Base-by-base conservation (phyloP, 2,797 vertebrate species). In the Hirundo rustica region DNA sequence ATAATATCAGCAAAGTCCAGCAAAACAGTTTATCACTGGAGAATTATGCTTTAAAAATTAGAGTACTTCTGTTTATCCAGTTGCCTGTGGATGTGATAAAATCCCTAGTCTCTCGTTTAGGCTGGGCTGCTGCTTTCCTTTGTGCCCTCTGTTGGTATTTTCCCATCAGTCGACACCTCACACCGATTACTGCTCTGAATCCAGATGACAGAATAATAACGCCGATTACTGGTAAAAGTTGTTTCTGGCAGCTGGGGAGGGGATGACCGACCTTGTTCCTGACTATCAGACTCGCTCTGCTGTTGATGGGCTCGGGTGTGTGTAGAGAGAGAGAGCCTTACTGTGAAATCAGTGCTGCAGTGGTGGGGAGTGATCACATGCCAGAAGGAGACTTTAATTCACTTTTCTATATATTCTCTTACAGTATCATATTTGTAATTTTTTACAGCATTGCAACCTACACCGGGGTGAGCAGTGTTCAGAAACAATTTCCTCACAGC, bases 191-290 rank as follows among this genome's bases (percentile, higher is more conserved):
- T 97, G 96, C 96, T 97, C 85, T 97, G 97, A 96, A 97, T 96
- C 97, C 97, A 97, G 96, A 97, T 97, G 98, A 98, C 97, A 98
- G 97, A 98, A 98, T 98, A 98, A 97, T 98, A 97, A 97, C 72
- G 89, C 97, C 92, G 95, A 95, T 98, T 98, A 97, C 96, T 97
- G 97, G 97, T 98, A 98, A 93, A 98, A 98, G 97, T 97, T 95
- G 92, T 97, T 97, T 92, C 97, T 97, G 97, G 93, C 66, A 96
- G 96, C 96, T 96, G 62, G 66, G 92, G 94, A 88, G 54, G 67
- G 78, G 77, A 75, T 82, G 77, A 67, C 51, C 30, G 92, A 96
- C 94, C 95, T 98, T 97, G 92, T 93, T 97, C 94, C 95, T 97
- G 96, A 53, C 93, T 96, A 76, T 96, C 88, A 94, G 92, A 76